A percentile compares a stretch with the other conserved stretches of the same genome.
phyloP scores from a whole-genome alignment of 1,140 invertebrate genomes.

The Protaetia brevitarsis region DNA sequence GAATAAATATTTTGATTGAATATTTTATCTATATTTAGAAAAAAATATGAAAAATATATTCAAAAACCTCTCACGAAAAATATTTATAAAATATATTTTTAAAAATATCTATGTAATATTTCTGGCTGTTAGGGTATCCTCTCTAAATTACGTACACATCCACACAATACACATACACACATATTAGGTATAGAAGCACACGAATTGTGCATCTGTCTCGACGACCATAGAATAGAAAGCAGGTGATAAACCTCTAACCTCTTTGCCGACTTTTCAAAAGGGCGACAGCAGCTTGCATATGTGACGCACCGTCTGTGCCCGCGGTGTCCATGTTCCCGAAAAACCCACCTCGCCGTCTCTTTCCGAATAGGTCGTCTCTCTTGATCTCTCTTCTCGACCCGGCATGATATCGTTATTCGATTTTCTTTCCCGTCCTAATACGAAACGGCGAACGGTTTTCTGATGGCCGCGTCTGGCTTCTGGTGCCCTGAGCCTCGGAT shows the following conservation, averaged over 20 bases:
- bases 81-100: no score
- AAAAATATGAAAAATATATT: no score
- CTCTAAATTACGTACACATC: background rate
- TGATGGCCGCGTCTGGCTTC: background rate
- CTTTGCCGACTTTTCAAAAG: conserved; percentile 10
- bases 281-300: conserved; percentile 3
- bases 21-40: no score
- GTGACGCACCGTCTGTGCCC: no score
- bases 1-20: no score
- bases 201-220: background rate
- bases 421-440: background rate
- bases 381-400: background rate
- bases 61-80: no score
- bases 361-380: no score
- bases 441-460: no score
- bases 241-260: conserved; percentile 11
- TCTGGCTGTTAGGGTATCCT: no score
- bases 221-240: background rate
- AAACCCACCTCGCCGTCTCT: background rate
- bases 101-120: no score
- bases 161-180: background rate
- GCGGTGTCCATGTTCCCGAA: no score
- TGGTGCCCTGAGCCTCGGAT: background rate
- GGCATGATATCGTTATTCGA: no score
- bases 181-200: background rate